Base-by-base conservation (phyloP, 2,797 vertebrate genomes). In the Pteropus rufus region DNA sequence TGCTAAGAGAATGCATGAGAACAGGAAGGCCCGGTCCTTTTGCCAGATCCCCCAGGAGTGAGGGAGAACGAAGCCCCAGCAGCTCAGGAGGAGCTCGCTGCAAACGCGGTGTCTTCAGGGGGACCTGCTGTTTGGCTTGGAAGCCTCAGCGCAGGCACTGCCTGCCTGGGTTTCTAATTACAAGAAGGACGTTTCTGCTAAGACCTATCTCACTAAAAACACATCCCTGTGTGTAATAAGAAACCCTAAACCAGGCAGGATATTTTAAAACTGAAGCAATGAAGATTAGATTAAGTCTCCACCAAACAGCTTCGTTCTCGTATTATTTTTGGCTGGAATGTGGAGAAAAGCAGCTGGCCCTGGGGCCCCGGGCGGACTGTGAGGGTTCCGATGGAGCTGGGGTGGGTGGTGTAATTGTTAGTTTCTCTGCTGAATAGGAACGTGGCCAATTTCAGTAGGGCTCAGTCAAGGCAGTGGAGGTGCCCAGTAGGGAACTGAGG, bases 291-390 rank as follows among this genome's bases (percentile, higher is more conserved):
- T 98, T 97, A 98, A 97, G 97, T 97, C 97, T 97, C 97, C 92
- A 97, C 97, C 97, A 96, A 98, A 97, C 96, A 79, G 91, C 96
- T 96, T 95, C 89, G 44, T 97, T 98, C 97, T 96, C 24, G 2
- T 98, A 98, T 98, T 98, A 98, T 98, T 98, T 98, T 98, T 98
- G 98, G 98, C 98, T 65, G 97, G 98, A 98, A 97, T 98, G 98
- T 34, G 93, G 98, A 97, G 97, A 96, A 98, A 98, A 97, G 97
- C 98, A 98, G 98, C 98, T 98, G 98, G 96, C 98, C 98, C 96
- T 92, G 84, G 94, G 98, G 96, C 98, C 97, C 89, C 3, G 62
- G 73, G 94, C 94, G 94, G 97, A 89, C 97, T 97, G 94, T 23
- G 95, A 95, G 96, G 88, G 86, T 92, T 96, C 16, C 10, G 95